Evolutionary conservation across 2,888 invertebrate genomes (phyloP).

Genomic region (Gerosis bhagava): DNA sequence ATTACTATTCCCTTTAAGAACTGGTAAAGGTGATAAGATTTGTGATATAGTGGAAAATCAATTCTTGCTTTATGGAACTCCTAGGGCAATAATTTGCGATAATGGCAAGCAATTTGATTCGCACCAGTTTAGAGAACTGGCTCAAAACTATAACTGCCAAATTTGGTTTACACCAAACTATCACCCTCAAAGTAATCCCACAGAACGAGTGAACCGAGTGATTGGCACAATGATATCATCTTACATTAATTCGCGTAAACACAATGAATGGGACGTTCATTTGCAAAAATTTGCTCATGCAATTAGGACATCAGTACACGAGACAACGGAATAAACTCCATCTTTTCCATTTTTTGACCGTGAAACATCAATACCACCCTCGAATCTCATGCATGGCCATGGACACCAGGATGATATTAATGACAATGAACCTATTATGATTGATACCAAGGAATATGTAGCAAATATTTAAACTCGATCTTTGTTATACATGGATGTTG

Average conservation of each 20-base stretch:
- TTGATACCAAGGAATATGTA: conserved; percentile 2
- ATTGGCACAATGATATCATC: conserved; percentile 40
- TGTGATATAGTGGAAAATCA: conserved; percentile 25
- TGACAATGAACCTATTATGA: not conserved
- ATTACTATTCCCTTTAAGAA: conserved; percentile 23
- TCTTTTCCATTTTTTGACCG: conserved; percentile 27
- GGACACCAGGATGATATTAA: no score
- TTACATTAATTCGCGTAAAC: conserved; percentile 28
- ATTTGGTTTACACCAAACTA: conserved; percentile 35
- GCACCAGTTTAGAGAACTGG: conserved; percentile 24
- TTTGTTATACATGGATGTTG: conserved; percentile 3
- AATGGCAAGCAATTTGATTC: conserved; percentile 32
- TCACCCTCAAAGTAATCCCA: conserved; percentile 45
- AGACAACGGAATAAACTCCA: conserved; percentile 37
- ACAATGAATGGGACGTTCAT: conserved; percentile 28
- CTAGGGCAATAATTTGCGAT: conserved; percentile 29
- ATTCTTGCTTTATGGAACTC: conserved; percentile 29
- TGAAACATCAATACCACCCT: not conserved
- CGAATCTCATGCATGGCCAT: no score
- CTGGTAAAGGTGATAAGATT: conserved; percentile 23
- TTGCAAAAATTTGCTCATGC: conserved; percentile 39
- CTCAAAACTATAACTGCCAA: conserved; percentile 9
- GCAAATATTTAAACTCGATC: not conserved
- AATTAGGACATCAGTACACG: conserved; percentile 36
- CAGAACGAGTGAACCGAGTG: conserved; percentile 43